Conservation (phyloP, 2,797 vertebrate species). For the Peromyscus attwateri region DNA sequence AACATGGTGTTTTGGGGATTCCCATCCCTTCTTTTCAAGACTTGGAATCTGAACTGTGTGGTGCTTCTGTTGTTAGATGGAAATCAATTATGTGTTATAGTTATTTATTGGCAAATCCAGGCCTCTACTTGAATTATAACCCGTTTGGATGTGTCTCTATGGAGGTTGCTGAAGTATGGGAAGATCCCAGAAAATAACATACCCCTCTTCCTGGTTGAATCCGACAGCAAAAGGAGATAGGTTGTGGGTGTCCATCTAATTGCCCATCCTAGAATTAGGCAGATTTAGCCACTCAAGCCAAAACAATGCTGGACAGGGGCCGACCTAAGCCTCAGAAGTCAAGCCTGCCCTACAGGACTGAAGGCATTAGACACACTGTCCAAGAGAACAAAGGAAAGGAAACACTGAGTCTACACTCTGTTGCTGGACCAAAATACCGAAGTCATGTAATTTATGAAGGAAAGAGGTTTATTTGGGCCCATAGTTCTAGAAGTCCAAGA, state of each 20-base stretch:
- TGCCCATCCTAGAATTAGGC: background rate
- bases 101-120: slow-evolving; percentile 61
- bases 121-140: slow-evolving; percentile 52
- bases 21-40: slow-evolving; percentile 57
- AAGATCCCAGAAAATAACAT: background rate
- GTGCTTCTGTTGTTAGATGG: slow-evolving; percentile 60
- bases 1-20: slow-evolving; percentile 53
- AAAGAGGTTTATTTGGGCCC: background rate
- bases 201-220: slow-evolving; percentile 16
- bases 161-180: background rate
- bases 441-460: background rate
- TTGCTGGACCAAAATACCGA: background rate
- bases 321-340: background rate
- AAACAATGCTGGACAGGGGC: background rate
- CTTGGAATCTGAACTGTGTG: slow-evolving; percentile 62
- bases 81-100: slow-evolving; percentile 65
- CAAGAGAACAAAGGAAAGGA: background rate
- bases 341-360: background rate
- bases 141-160: background rate
- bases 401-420: no score
- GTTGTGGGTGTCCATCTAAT: background rate
- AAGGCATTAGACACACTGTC: background rate
- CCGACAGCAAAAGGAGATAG: background rate
- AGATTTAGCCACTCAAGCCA: background rate
- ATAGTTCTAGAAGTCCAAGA: background rate